phyloP scores from a whole-genome alignment of 2,797 vertebrate species.

The Oreochromis grahami region DNA sequence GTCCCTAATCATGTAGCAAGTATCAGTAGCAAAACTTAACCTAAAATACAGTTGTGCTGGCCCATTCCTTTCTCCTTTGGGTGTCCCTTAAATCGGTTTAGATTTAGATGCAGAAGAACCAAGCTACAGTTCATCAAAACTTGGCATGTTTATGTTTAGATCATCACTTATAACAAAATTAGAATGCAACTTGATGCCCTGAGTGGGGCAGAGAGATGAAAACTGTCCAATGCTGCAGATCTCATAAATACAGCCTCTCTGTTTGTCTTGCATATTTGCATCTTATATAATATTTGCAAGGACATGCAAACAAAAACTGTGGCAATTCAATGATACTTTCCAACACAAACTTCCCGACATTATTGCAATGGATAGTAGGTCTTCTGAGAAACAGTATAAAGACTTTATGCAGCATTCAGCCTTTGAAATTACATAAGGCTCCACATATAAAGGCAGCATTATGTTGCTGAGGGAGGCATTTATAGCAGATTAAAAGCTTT shows the following conservation, averaged over 20 bases:
- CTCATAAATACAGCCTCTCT: neutral
- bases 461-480: neutral
- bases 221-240: neutral
- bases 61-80: neutral
- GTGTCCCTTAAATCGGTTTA: neutral
- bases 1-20: neutral
- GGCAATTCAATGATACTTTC: slow-evolving; percentile 7
- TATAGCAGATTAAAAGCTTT: slow-evolving; percentile 20
- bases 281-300: slow-evolving; percentile 1
- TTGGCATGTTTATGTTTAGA: neutral
- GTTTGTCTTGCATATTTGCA: neutral
- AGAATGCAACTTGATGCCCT: neutral
- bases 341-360: neutral
- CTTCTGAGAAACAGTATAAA: neutral
- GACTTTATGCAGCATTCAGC: neutral
- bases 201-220: neutral
- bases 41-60: neutral
- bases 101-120: neutral
- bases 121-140: neutral
- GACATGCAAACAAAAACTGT: neutral
- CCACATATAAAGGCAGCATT: slow-evolving; percentile 2
- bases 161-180: neutral
- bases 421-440: slow-evolving; percentile 12
- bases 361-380: neutral
- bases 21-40: neutral